Evolutionary conservation across 2,888 invertebrate genomes (phyloP), one percentile per base, ranked within the genome.

Genomic region (Xanthia icteritia): DNA sequence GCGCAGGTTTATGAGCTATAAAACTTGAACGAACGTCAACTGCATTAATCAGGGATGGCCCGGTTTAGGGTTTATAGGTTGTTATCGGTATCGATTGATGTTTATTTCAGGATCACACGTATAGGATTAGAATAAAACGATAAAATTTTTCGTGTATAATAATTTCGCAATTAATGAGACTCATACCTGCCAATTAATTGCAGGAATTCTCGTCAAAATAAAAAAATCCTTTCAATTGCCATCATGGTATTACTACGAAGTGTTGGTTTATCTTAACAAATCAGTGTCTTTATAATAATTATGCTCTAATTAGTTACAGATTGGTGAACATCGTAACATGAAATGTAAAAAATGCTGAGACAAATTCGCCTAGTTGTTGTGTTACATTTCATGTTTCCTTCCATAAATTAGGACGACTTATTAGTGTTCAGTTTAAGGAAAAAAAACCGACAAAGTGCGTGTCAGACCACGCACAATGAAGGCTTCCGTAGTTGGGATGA

Each of bases 1-100:
- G 60, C 63, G 13, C 39, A 65, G 51, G 66, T 81, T 83, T 76
- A 85, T 64, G 82, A 76, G 69, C 70, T 20, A 82, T 83, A 77
- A 85, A 72, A 68, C 67, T 27, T 17, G 69, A 64, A 64, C 71
- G 45, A 65, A 51, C 67, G 42, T 31, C 48, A 58, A 74, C 67
- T 81, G 58, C 63, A 72, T 77, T 64, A 61, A 65, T 71, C 78
- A 82, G 61, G 56, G 58, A 42, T 58, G 54, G 42, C 68, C 51
- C 51, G 13, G 64, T 60, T 64, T 36, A 27, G 17, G 36, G 56
- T 81, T 75, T 70, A 42, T 70, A 27, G 76, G 13, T 17, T 51
- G 27, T 56, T 27, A 77, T 45, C 27, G 36, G 17, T 42, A 81
- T 45, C 51, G 11, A 42, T 81, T 42, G 42, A 75, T 36, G 39